These are phyloP conservation scores for Geotrypetes seraphini DNA, from an alignment of 2,797 vertebrate genomes.

Conservation along the genomic window DNA sequence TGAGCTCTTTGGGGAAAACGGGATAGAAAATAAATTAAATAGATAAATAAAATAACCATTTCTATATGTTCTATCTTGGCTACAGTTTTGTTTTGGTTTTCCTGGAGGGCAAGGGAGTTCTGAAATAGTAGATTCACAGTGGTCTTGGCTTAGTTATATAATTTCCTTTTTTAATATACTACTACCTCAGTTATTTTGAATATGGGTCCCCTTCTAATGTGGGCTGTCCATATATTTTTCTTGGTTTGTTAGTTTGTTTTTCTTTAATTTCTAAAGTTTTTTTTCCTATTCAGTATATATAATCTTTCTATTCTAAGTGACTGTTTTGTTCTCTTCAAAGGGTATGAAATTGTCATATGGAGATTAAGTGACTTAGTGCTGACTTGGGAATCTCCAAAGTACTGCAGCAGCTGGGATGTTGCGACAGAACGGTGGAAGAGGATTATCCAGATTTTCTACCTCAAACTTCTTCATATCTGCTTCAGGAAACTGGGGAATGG, in stretches of 20 bases:
- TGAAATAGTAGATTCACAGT: background rate
- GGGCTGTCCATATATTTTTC: background rate
- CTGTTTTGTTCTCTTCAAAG: slow-evolving; percentile 6
- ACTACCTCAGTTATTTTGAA: slow-evolving; percentile 1
- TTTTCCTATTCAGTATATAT: too few relatives aligned
- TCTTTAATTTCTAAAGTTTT: too few relatives aligned
- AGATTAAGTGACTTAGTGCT: slow-evolving; percentile 24
- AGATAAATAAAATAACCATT: too few relatives aligned
- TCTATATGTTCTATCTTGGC: too few relatives aligned
- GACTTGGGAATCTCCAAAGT: slow-evolving; percentile 22
- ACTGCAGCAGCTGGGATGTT: slow-evolving; percentile 73
- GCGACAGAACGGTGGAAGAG: slow-evolving; percentile 55
- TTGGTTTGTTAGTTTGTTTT: background rate
- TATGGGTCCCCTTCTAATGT: slow-evolving; percentile 7
- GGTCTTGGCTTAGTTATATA: background rate
- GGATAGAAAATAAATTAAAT: too few relatives aligned
- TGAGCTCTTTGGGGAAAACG: too few relatives aligned
- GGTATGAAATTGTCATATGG: slow-evolving; percentile 19
- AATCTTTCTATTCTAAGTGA: background rate
- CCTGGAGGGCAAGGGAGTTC: background rate
- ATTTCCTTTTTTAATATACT: slow-evolving; percentile 11
- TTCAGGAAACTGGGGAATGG: slow-evolving; percentile 69
- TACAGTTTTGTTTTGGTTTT: too few relatives aligned
- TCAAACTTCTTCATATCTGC: slow-evolving; percentile 56
- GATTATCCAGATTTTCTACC: slow-evolving; percentile 67